Conservation (phyloP, 2,113 vertebrate genomes). For the Noturus placidus region DNA sequence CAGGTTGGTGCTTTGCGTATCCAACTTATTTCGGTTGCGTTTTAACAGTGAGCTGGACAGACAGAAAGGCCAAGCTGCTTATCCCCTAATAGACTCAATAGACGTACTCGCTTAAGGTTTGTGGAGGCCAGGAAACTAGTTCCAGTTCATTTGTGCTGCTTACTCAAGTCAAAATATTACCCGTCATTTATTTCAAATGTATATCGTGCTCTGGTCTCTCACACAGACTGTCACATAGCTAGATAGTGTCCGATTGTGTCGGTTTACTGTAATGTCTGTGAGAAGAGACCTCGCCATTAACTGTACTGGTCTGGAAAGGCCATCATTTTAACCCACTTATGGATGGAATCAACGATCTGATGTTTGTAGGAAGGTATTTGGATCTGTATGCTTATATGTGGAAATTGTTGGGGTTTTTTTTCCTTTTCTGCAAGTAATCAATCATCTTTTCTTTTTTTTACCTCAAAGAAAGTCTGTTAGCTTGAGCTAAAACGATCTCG, state of each 20-base stretch:
- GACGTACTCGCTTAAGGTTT: constrained; percentile 12
- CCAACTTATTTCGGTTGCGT: background rate
- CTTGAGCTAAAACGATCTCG: background rate
- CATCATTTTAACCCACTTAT: background rate
- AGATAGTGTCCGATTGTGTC: background rate
- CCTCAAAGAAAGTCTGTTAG: background rate
- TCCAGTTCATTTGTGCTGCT: background rate
- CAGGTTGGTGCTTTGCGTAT: background rate
- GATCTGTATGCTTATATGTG: background rate
- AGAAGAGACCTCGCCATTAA: constrained; percentile 5
- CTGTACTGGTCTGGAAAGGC: constrained; percentile 6
- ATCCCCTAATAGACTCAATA: constrained; percentile 9
- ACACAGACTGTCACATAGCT: background rate
- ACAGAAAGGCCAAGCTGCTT: constrained; percentile 1
- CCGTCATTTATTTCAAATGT: background rate
- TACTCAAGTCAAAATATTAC: background rate
- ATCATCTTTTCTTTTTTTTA: background rate
- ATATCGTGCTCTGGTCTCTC: background rate
- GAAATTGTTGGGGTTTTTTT: background rate
- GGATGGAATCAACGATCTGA: background rate
- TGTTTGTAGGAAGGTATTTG: background rate
- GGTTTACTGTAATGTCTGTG: background rate
- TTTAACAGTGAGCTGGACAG: background rate
- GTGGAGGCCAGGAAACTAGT: no score
- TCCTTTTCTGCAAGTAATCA: background rate